Evolutionary conservation across 1,140 invertebrate species (phyloP), one percentile per base, ranked within the genome.

Genomic region (Holotrichia oblita): DNA sequence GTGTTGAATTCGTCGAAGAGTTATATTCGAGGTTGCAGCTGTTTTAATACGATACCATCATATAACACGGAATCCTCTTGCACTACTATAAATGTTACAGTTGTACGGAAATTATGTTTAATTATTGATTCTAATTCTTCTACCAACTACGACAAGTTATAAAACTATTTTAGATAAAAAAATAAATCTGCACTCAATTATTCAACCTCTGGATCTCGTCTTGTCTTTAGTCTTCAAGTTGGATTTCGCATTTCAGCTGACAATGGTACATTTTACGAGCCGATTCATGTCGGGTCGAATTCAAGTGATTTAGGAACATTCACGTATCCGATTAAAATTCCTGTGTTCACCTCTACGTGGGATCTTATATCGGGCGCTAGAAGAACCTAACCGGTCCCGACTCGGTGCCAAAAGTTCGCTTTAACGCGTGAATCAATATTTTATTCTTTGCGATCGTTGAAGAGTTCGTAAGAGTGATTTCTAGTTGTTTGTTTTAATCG

Each of bases 291-390:
- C 64, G 24, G 64, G 0, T 7, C 34, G 64, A 40, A 72, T 72
- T 27, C 64, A 22, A 22, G 64, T 72, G 64, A 72, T 72, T 72
- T 72, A 72, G 22, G 34, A 72, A 72, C 64, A 72, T 72, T 72
- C 20, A 20, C 22, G 64, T 14, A 27, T 72, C 22, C 22, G 64
- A 72, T 72, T 72, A 72, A 72, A 4, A 72, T 72, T 72, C 64
- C 22, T 40, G 64, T 22, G 14, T 72, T 40, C 34, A 34, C 14
- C 64, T 55, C 48, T 34, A 34, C 27, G 27, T 34, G 27, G 27
- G 17, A 55, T n/a, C 12, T n/a, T 20, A n/a, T n/a, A n/a, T n/a
- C 64, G 64, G 12, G 12, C 64, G 7, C 64, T 69, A 22, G 22
- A 72, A 27, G 64, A 72, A 34, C 14, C 48, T n/a, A 55, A 55